Evolutionary conservation across 2,113 vertebrate genomes (phyloP), one percentile per base, ranked within the genome.

Genomic region (Psilopsiagon aymara): DNA sequence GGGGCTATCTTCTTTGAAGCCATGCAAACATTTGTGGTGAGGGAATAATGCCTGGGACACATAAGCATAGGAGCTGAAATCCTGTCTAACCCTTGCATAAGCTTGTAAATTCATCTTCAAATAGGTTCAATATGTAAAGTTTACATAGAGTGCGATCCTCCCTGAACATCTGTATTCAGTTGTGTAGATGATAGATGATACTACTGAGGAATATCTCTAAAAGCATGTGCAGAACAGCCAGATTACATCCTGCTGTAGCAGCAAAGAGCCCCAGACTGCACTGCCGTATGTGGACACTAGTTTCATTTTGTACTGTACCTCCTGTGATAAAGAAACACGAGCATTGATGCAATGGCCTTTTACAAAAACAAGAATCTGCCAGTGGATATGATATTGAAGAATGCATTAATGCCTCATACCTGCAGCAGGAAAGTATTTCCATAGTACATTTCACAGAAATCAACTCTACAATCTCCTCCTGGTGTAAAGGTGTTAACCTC

Each of bases 261-360:
- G 66, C 62, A 57, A 63, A 1, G 14, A 89, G 83, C 55, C 68
- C 35, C 35, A 52, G 62, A 21, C 86, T 89, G 23, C 0, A 0
- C 68, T 79, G 71, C 94, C 57, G 1, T 92, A 79, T 79, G 89
- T 35, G 77, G 91, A 41, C 47, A 44, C 28, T 28, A 44, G 33
- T 60, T 95, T 91, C 86, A 87, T 73, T 96, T 94, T 89, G 8
- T 89, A 82, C 69, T 87, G 28, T 82, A 81, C 43, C 1, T 25
- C 60, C 31, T 60, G 66, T 51, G 51, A 81, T 68, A 79, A 81
- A 94, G 85, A 63, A 88, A 69, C 51, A 64, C 1, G 3, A 84
- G 29, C 35, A 28, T 18, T 25, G 52, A 68, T 81, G 77, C 64
- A 74, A 46, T 35, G 92, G 74, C 51, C 64, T 94, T 95, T 78